Evolutionary conservation across 2,113 vertebrate species (phyloP), one percentile per base, ranked within the genome.

Genomic region (Sinocyclocheilus grahami): DNA sequence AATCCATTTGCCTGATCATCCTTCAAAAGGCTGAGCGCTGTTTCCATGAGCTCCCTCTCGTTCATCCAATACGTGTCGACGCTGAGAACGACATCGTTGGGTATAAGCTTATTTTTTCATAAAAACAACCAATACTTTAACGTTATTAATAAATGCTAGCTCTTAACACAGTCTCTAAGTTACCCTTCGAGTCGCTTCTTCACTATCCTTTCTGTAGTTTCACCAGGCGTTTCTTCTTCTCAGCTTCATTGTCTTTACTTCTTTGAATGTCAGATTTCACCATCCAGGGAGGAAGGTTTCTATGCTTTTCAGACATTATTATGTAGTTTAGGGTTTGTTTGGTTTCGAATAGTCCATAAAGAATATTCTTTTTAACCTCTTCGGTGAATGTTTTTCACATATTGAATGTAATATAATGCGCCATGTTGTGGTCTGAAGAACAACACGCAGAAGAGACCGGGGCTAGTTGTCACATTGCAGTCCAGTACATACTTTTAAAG

Each of bases 281-380:
- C 94, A 95, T 95, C 95, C 95, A 95, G 2, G 87, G 8, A 27
- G 95, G 95, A 75, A 95, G 89, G 30, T 85, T 69, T 65, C 94
- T 87, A 14, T 10, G 91, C 16, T 78, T 91, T 1, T 82, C 88
- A 2, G 90, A 69, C 94, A 94, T 95, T 4, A n/a, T 60, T 37
- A 10, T 39, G 13, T 72, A 22, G 69, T 12, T 39, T 22, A 39
- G 33, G 33, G 2, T 16, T 67, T 13, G 30, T 71, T 39, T 42
- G 18, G 3, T 22, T 22, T 2, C 1, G 4, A 72, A 71, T 33
- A 18, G 42, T 30, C 48, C 16, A 78, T 82, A 24, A 74, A 76
- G 2, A 72, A 53, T 2, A 12, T 60, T 77, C 0, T 7, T 18
- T 39, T 71, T 5, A 60, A 46, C 3, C 14, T 51, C 30, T 33